Percentiles rank a stretch among this genome's conserved stretches.
Conservation (phyloP, 1,140 invertebrate genomes). For the Aricia agestis region DNA sequence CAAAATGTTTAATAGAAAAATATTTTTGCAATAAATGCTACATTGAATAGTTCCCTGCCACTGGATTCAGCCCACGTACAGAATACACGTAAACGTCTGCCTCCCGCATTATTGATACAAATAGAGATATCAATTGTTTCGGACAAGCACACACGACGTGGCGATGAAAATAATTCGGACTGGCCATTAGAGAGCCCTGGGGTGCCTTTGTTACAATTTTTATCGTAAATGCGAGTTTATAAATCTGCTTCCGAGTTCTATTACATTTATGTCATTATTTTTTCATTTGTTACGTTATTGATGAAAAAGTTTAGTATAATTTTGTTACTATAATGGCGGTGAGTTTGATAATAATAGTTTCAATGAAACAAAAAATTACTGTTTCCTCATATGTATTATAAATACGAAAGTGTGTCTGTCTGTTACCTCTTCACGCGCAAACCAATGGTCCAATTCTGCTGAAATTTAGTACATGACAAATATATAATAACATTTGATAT, state of each 20-base stretch:
- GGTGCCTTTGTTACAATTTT: conserved; percentile 16
- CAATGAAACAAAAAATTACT: too few species aligned
- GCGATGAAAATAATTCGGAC: conserved; percentile 52
- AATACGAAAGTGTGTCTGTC: too few species aligned
- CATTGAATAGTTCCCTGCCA: conserved; percentile 24
- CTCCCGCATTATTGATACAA: conserved; percentile 72
- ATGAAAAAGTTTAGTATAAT: too few species aligned
- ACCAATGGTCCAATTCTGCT: too few species aligned
- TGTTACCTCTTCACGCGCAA: too few species aligned
- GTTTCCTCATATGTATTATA: too few species aligned
- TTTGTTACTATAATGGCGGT: too few species aligned
- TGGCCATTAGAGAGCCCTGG: conserved; percentile 33
- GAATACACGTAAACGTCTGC: conserved; percentile 66
- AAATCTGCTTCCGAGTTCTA: neutral
- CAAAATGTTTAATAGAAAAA: conserved; percentile 20
- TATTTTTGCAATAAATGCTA: conserved; percentile 50
- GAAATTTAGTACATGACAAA: too few species aligned
- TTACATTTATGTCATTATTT: neutral
- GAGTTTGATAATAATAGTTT: too few species aligned
- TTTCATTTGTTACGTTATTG: too few species aligned
- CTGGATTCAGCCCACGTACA: conserved; percentile 65
- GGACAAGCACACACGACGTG: conserved; percentile 61
- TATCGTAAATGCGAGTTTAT: conserved; percentile 4
- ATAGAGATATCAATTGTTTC: conserved; percentile 74
- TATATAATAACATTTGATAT: too few species aligned